phyloP scores from a whole-genome alignment of 1,140 invertebrate genomes.

The Nasonia giraulti region DNA sequence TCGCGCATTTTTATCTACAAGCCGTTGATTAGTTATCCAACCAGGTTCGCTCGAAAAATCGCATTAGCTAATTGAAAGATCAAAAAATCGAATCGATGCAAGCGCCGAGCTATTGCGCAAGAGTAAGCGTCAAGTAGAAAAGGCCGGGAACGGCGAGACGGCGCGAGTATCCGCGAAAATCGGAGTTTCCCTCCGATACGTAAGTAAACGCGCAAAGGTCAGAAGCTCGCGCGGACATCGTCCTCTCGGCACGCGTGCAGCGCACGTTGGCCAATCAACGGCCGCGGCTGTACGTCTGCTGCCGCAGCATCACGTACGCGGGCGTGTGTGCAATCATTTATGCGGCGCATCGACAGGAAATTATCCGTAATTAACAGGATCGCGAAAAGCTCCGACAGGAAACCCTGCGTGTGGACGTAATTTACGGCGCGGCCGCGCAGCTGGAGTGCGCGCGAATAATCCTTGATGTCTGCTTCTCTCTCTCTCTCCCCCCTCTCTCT shows the following conservation, averaged over 20 bases:
- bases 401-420: conserved; percentile 15
- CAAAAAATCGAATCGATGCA: too few species aligned
- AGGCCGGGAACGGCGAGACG: too few species aligned
- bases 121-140: too few species aligned
- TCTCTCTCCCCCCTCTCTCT: neutral
- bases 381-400: neutral
- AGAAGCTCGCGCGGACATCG: neutral
- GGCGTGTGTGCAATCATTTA: neutral
- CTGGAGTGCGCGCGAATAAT: neutral
- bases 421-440: conserved; percentile 7
- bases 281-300: too few species aligned
- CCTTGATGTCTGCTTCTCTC: neutral
- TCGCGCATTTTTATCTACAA: too few species aligned
- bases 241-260: neutral
- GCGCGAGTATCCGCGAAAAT: too few species aligned
- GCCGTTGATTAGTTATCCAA: too few species aligned
- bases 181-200: too few species aligned
- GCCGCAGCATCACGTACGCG: neutral
- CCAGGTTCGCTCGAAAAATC: too few species aligned
- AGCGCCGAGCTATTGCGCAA: too few species aligned
- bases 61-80: too few species aligned
- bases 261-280: neutral
- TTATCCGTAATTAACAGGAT: conserved; percentile 38
- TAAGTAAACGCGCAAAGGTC: neutral
- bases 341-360: conserved; percentile 35